Evolutionary conservation across 2,888 invertebrate species (phyloP).

Genomic region (Ennomos quercinarius): DNA sequence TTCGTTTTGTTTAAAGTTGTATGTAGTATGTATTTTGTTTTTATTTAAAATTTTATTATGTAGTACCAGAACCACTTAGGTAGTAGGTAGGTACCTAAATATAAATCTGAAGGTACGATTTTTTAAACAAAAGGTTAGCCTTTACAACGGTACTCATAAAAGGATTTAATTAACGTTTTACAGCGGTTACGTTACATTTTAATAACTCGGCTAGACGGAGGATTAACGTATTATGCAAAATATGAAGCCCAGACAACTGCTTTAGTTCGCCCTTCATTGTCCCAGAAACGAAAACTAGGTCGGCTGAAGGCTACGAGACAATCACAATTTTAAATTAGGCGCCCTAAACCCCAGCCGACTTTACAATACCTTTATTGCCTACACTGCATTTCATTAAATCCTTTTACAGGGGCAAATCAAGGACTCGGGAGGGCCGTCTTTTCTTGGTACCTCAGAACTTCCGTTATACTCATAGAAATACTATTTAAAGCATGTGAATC

Average conservation of each 20-base stretch:
- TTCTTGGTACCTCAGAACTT: no score
- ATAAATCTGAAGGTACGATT: background rate
- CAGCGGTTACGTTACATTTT: constrained; percentile 25
- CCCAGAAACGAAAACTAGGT: constrained; percentile 78
- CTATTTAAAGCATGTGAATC: no score
- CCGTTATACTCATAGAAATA: no score
- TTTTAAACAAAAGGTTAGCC: background rate
- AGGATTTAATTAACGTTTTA: constrained; percentile 37
- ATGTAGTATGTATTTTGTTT: no score
- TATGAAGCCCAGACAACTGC: constrained; percentile 71
- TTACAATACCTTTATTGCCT: constrained; percentile 50
- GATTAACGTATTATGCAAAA: constrained; percentile 73
- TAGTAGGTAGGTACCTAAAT: background rate
- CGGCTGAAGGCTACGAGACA: constrained; percentile 76
- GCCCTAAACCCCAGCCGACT: constrained; percentile 59
- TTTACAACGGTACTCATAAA: constrained; percentile 25
- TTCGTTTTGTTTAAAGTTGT: no score
- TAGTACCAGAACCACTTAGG: no score
- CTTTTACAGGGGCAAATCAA: constrained; percentile 9
- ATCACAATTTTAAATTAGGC: constrained; percentile 82
- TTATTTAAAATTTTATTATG: no score
- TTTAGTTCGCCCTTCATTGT: constrained; percentile 72
- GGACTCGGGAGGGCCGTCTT: background rate
- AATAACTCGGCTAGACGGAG: constrained; percentile 69
- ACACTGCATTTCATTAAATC: constrained; percentile 57